Evolutionary conservation across 1,140 invertebrate species (phyloP), one percentile per base, ranked within the genome.

Genomic region (Philotrypesis tridentata): DNA sequence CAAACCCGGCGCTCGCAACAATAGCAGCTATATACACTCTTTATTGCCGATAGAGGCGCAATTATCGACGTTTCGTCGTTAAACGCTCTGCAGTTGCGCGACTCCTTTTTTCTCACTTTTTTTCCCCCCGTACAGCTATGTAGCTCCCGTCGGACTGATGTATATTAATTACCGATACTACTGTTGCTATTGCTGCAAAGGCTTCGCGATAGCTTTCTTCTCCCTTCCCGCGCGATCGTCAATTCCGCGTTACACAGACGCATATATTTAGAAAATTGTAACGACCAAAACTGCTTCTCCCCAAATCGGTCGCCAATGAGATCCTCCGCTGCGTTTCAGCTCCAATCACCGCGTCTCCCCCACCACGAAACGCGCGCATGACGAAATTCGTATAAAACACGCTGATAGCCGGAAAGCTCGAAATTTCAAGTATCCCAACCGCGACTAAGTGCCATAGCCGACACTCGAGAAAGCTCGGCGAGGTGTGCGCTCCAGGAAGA

Each of bases 361-460:
- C n/a, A n/a, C n/a, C n/a, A n/a, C n/a, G n/a, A n/a, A n/a, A n/a
- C n/a, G n/a, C n/a, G n/a, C n/a, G n/a, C n/a, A n/a, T n/a, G n/a
- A 31, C 31, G 60, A 76, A 65, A 76, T 65, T 60, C 65, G 73
- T 60, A n/a, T n/a, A 76, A 75, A 65, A 76, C 21, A 33, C 17
- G 31, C 60, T 3, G 31, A 60, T 76, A 40, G 63, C 65, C 75
- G 75, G 7, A n/a, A n/a, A 65, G 74, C 74, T 84, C 76, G 40
- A 82, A 78, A 80, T 77, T 80, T 37, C 63, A 81, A 76, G 63
- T 70, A 33, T 60, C 48, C 80, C 25, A 73, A 68, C 80, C 83
- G 76, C 77, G 61, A 67, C 77, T 82, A 84, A 84, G 76, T 82
- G 77, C 80, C 67, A 72, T 55, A 55, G 11, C 29, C 43, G 40